Evolutionary conservation across 92 coral and sea anemone genomes (phyloP), one percentile per base, ranked within the genome.

Genomic region (Zoanthus sociatus): DNA sequence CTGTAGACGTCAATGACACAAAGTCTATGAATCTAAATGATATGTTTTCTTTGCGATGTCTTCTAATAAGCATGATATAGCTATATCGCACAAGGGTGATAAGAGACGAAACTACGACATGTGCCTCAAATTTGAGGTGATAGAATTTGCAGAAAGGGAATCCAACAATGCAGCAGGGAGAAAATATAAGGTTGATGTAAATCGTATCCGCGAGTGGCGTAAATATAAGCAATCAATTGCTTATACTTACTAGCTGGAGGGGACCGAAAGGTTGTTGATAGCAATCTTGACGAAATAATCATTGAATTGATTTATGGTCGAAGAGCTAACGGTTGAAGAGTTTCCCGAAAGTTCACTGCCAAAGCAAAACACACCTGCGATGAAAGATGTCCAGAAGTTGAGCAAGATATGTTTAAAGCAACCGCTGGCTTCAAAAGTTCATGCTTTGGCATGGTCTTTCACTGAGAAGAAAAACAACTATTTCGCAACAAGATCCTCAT

Each of bases 381-480:
- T 46, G 78, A 74, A 74, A 44, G 83, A 31, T 90, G 90, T 70
- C 89, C 71, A 75, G 91, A 87, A 73, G 78, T 78, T 69, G 87
- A 87, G 70, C 73, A 88, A 69, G 88, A 86, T 44, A 10, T 86
- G 73, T 87, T 90, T 87, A 79, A 70, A 18, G 90, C 84, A 37
- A 87, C 83, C 73, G 92, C 68, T 92, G 95, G 95, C 87, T 92
- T 9, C 78, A 83, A 37, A 86, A 77, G 79, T 92, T 89, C 71
- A 83, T 89, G 92, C 88, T 18, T 18, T 86, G 89, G 56, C 14
- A 89, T 87, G 92, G 92, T 15, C 77, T 92, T 32, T 88, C 88
- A 47, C 89, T 92, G 56, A 83, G 92, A 82, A 87, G 89, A 51
- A 88, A 92, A 87, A 92, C 75, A 71, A 89, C 87, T 47, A 78